Conservation (phyloP, 23 tunicate genomes). For the Ascidia mentula region DNA sequence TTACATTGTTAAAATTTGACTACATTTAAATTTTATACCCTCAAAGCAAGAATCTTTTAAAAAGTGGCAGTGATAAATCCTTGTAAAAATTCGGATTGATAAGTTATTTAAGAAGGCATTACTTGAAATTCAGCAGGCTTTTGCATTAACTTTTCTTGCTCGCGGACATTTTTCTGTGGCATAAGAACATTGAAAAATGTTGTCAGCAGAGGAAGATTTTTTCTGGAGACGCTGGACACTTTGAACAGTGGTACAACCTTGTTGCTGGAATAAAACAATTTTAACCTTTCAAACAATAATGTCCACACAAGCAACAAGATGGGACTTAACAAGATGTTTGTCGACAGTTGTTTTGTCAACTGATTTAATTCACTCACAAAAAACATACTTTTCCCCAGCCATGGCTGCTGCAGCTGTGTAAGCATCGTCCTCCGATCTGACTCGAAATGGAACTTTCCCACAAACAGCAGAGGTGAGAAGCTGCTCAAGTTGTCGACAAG, state of each 20-base stretch:
- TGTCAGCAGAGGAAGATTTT: constrained; percentile 60
- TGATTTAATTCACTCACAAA: no score
- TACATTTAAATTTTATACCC: no score
- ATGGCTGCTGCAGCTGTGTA: constrained; percentile 77
- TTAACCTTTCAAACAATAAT: no score
- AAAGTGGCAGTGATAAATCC: no score
- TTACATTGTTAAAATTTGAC: no score
- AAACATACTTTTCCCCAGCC: constrained; percentile 63
- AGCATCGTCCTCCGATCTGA: constrained; percentile 86
- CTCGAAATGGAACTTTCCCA: constrained; percentile 82
- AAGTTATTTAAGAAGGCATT: no score
- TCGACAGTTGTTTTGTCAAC: no score
- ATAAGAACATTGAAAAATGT: constrained; percentile 89
- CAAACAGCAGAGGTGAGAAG: constrained; percentile 85
- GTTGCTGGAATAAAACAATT: not conserved
- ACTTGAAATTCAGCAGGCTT: constrained; percentile 90
- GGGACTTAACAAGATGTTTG: no score
- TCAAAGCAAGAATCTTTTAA: no score
- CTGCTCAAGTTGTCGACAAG: constrained; percentile 78
- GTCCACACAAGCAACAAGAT: not conserved
- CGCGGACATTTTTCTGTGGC: constrained; percentile 74
- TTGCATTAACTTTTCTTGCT: constrained; percentile 90
- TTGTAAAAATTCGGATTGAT: no score
- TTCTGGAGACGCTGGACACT: constrained; percentile 86
- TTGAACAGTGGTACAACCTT: constrained; percentile 89